A percentile compares a stretch with the other conserved stretches of the same genome.
Conservation (phyloP, 2,797 vertebrate genomes). For the Aythya fuligula region DNA sequence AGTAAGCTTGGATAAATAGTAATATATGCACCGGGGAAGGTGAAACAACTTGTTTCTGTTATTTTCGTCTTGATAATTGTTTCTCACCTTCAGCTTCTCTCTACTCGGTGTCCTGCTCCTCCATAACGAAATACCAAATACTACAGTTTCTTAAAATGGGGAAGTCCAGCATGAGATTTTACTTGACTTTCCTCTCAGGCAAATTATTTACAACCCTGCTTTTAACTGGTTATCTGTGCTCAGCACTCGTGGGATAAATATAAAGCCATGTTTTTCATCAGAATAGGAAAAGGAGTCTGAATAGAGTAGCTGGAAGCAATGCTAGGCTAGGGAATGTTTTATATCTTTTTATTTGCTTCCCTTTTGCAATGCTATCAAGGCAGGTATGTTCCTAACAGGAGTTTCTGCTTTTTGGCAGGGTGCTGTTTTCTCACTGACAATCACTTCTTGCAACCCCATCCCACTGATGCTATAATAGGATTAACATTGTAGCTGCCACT, state of each 20-base stretch:
- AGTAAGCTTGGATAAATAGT: neutral
- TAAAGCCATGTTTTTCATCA: neutral
- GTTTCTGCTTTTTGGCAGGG: neutral
- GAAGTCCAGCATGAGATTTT: neutral
- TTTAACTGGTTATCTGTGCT: neutral
- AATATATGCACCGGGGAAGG: neutral
- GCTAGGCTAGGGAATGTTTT: neutral
- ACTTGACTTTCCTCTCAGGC: neutral
- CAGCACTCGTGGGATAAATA: neutral
- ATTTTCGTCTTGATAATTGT: neutral
- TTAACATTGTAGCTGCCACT: slow-evolving; percentile 19
- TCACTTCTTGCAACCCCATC: neutral
- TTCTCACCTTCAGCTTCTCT: neutral
- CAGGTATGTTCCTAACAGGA: rapidly evolving
- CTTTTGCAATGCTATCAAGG: rapidly evolving
- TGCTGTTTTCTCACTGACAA: neutral
- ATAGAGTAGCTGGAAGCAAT: too few species aligned
- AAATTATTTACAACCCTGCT: neutral
- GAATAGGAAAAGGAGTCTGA: neutral
- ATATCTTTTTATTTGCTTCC: neutral
- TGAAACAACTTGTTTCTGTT: neutral
- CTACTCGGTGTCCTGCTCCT: neutral
- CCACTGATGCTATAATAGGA: slow-evolving; percentile 13
- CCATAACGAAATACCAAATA: neutral
- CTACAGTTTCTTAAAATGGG: neutral